A percentile compares a stretch with the other conserved stretches of the same genome.
These are phyloP conservation scores for Ennomos quercinarius DNA, from an alignment of 2,888 invertebrate species.

Conservation along the genomic window DNA sequence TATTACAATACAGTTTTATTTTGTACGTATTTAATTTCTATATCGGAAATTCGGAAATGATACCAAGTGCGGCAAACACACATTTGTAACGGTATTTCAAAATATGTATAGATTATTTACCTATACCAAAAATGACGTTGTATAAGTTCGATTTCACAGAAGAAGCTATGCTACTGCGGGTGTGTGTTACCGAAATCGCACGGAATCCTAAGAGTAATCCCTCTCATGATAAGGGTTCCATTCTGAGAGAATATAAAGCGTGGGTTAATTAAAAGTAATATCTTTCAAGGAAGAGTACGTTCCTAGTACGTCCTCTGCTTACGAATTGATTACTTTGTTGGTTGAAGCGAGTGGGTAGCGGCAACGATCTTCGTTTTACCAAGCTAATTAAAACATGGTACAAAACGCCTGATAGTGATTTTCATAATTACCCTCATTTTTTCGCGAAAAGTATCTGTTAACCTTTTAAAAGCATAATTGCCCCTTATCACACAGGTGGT, in stretches of 20 bases:
- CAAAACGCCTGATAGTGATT: background rate
- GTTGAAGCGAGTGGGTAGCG: constrained; percentile 5
- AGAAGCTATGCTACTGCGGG: constrained; percentile 5
- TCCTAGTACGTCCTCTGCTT: constrained; percentile 25
- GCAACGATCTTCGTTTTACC: constrained; percentile 6
- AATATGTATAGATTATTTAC: no score
- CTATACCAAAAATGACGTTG: no score
- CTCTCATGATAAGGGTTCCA: constrained; percentile 32
- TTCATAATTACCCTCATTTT: no score
- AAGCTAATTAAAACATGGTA: constrained; percentile 16
- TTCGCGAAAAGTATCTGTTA: no score
- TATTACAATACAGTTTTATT: no score
- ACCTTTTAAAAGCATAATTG: background rate
- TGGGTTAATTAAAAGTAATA: constrained; percentile 34
- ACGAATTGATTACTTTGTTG: constrained; percentile 28
- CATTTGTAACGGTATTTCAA: no score
- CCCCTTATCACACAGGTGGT: background rate
- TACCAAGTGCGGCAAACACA: no score
- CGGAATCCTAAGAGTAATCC: constrained; percentile 32
- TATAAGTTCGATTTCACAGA: no score
- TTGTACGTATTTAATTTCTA: no score
- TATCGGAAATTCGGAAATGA: no score
- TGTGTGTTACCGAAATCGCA: constrained; percentile 15
- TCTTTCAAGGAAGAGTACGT: constrained; percentile 27
- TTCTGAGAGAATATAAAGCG: constrained; percentile 33